Evolutionary conservation across 1,140 invertebrate genomes (phyloP).

Genomic region (Meteorus sp.): DNA sequence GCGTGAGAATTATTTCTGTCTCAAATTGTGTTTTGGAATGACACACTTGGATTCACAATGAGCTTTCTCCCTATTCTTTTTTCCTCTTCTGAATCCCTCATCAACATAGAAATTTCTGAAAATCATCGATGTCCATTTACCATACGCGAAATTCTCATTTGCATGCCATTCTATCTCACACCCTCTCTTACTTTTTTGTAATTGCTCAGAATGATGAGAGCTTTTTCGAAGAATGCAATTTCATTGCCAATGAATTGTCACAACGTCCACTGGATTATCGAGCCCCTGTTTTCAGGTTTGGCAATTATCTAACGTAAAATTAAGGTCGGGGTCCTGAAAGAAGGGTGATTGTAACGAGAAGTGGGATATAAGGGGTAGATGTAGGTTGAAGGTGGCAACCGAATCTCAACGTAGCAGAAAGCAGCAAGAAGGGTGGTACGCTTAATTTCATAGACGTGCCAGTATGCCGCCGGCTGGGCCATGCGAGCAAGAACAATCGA

Average conservation of each 20-base stretch:
- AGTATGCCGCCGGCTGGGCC: slow-evolving; percentile 6
- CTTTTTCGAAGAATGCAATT: slow-evolving; percentile 33
- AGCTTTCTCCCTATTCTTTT: no score
- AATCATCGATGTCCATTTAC: slow-evolving; percentile 22
- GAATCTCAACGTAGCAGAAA: slow-evolving; percentile 29
- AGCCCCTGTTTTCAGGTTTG: slow-evolving; percentile 11
- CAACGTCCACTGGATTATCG: slow-evolving; percentile 23
- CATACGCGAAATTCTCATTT: slow-evolving; percentile 9
- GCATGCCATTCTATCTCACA: neutral
- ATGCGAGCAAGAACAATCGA: slow-evolving; percentile 36
- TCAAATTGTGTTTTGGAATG: no score
- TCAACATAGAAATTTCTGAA: neutral
- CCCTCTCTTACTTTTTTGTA: neutral
- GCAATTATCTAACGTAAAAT: slow-evolving; percentile 34
- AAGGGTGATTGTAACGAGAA: slow-evolving; percentile 9
- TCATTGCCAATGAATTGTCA: slow-evolving; percentile 19
- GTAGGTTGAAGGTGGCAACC: slow-evolving; percentile 7
- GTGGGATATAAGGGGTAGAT: neutral
- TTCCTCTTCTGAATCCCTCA: neutral
- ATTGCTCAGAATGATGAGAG: slow-evolving; percentile 29
- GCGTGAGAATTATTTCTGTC: no score
- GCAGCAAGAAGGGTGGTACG: slow-evolving; percentile 24
- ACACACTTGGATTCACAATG: no score
- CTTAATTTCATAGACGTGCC: slow-evolving; percentile 32
- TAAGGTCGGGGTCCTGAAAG: slow-evolving; percentile 26